Evolutionary conservation across 2,888 invertebrate genomes (phyloP).

Genomic region (Megastigmus dorsalis): DNA sequence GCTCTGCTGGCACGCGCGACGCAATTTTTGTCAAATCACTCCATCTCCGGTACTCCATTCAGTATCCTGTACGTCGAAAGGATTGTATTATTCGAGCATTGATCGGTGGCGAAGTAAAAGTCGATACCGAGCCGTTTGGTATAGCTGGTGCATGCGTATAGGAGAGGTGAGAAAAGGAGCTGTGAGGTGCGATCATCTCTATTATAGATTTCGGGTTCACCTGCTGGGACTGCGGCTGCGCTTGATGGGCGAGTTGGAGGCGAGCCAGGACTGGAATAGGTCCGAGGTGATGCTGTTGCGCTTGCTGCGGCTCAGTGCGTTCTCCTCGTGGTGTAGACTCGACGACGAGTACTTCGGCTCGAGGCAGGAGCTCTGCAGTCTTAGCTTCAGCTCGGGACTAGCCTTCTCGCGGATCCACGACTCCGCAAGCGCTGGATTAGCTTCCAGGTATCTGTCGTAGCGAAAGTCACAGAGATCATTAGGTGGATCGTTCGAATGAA

Average conservation of each 20-base stretch:
- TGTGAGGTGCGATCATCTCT: too few species aligned
- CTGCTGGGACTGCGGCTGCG: constrained; percentile 74
- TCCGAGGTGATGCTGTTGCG: constrained; percentile 88
- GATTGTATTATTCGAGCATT: too few species aligned
- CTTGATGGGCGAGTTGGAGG: constrained; percentile 84
- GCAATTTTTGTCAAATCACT: too few species aligned
- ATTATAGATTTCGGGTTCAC: constrained; percentile 59
- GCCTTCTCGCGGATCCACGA: constrained; percentile 87
- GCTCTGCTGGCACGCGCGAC: too few species aligned
- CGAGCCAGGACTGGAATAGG: constrained; percentile 89
- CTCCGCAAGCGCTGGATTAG: constrained; percentile 83
- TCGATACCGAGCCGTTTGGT: too few species aligned
- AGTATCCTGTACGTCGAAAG: too few species aligned
- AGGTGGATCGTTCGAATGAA: too few species aligned
- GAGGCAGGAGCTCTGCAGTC: constrained; percentile 74
- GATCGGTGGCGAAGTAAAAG: too few species aligned
- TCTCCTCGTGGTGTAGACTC: constrained; percentile 75
- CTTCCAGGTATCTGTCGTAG: constrained; percentile 75
- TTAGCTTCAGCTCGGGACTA: constrained; percentile 79
- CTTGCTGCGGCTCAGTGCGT: constrained; percentile 66
- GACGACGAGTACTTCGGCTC: constrained; percentile 65
- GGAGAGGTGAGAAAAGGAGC: too few species aligned
- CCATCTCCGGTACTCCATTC: too few species aligned
- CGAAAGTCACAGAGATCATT: constrained; percentile 4
- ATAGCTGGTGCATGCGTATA: too few species aligned